A percentile compares a stretch with the other conserved stretches of the same genome.
Evolutionary conservation across 2,113 vertebrate species (phyloP).

Genomic region (Sceloporus undulatus): DNA sequence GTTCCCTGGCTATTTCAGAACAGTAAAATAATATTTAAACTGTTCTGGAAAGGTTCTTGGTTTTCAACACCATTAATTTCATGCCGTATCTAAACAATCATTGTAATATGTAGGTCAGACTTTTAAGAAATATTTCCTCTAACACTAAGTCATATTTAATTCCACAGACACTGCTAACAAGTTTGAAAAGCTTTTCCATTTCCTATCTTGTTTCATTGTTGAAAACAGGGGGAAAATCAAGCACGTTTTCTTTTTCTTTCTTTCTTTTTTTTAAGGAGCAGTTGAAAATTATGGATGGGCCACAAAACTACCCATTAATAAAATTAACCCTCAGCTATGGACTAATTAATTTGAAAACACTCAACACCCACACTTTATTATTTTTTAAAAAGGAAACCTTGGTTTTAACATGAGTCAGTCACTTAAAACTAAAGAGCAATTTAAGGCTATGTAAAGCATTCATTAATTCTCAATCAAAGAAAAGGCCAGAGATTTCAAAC

Average conservation of each 20-base stretch:
- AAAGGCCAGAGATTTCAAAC: slow-evolving; percentile 64
- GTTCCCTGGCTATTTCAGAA: neutral
- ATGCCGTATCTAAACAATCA: neutral
- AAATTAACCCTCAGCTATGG: slow-evolving; percentile 61
- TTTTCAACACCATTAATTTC: neutral
- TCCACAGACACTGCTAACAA: neutral
- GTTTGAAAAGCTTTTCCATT: neutral
- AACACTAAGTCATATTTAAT: neutral
- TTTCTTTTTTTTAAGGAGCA: slow-evolving; percentile 27
- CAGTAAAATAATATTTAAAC: neutral
- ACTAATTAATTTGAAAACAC: slow-evolving; percentile 70
- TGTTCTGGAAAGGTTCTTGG: neutral
- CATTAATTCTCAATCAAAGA: slow-evolving; percentile 72
- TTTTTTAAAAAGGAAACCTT: slow-evolving; percentile 48
- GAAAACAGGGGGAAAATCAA: slow-evolving; percentile 9
- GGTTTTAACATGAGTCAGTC: slow-evolving; percentile 61
- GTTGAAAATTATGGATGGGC: slow-evolving; percentile 1
- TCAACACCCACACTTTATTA: slow-evolving; percentile 52
- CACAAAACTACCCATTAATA: slow-evolving; percentile 53
- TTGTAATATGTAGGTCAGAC: neutral
- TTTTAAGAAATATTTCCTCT: neutral
- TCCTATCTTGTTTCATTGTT: neutral
- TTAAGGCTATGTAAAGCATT: slow-evolving; percentile 69
- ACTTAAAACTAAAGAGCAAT: slow-evolving; percentile 67
- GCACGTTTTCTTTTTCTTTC: slow-evolving; percentile 41